Evolutionary conservation across 2,797 vertebrate genomes (phyloP).

Genomic region (Mionectes olivaceus): DNA sequence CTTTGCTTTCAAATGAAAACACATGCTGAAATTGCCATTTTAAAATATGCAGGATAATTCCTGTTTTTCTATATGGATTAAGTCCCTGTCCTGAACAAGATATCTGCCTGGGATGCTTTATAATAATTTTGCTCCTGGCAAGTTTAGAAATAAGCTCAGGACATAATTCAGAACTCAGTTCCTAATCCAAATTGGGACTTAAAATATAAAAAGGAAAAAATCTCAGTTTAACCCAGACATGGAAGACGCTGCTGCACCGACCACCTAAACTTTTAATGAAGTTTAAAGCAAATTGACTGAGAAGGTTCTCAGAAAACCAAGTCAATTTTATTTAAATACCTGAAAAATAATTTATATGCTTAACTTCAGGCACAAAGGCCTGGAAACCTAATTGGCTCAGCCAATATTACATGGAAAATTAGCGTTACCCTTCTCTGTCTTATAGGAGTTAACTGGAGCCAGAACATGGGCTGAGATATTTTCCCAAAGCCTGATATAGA

Average conservation of each 20-base stretch:
- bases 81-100: constrained; percentile 32
- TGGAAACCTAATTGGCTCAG: constrained; percentile 38
- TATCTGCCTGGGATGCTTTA: constrained; percentile 26
- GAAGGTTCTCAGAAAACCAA: constrained; percentile 10
- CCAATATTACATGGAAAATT: constrained; percentile 16
- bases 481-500: background rate
- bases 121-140: constrained; percentile 49
- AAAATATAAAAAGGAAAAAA: constrained; percentile 13
- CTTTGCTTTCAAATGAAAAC: constrained; percentile 38
- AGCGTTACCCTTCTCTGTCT: background rate
- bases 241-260: background rate
- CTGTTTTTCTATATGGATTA: constrained; percentile 55
- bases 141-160: constrained; percentile 38
- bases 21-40: constrained; percentile 38
- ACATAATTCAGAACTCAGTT: constrained; percentile 46
- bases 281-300: constrained; percentile 40
- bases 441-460: background rate
- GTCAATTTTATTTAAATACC: constrained; percentile 44
- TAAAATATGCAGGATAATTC: constrained; percentile 51
- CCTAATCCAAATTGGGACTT: constrained; percentile 63
- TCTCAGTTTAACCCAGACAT: constrained; percentile 9
- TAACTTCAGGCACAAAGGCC: constrained; percentile 54
- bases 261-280: constrained; percentile 55
- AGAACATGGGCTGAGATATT: background rate
- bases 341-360: constrained; percentile 61